Percentiles rank a stretch among this genome's conserved stretches.
Evolutionary conservation across 2,888 invertebrate genomes (phyloP).

Genomic region (Notodonta dromedarius): DNA sequence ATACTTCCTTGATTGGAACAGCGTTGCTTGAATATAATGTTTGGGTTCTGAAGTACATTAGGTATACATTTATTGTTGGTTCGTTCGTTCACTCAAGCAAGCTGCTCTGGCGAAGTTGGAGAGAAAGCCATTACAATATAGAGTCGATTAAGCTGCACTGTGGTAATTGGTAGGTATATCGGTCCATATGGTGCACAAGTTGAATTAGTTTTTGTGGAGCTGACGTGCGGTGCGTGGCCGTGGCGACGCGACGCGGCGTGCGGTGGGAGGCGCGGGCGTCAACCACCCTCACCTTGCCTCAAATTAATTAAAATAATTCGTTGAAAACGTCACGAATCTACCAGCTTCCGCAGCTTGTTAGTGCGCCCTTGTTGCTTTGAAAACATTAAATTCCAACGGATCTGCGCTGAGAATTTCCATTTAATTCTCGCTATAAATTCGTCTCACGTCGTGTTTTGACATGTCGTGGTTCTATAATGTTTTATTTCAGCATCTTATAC

Average conservation of each 20-base stretch:
- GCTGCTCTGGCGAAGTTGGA: background rate
- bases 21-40: too few species aligned
- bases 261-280: constrained; percentile 26
- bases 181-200: constrained; percentile 38
- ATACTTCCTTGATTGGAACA: background rate
- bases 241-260: constrained; percentile 8
- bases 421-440: constrained; percentile 45
- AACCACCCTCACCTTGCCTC: constrained; percentile 44
- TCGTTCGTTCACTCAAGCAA: background rate
- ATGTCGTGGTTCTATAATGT: constrained; percentile 31
- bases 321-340: constrained; percentile 55
- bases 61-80: background rate
- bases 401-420: constrained; percentile 36
- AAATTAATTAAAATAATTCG: constrained; percentile 64
- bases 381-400: constrained; percentile 48
- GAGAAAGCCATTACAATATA: background rate
- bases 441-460: constrained; percentile 45
- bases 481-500: too few species aligned
- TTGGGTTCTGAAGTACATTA: too few species aligned
- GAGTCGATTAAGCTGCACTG: constrained; percentile 23
- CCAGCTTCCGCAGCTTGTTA: constrained; percentile 53
- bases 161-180: constrained; percentile 39
- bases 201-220: constrained; percentile 49
- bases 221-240: constrained; percentile 13
- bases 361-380: constrained; percentile 53